Evolutionary conservation across 2,888 invertebrate species (phyloP), one percentile per base, ranked within the genome.

Genomic region (Loripinus fragilis): DNA sequence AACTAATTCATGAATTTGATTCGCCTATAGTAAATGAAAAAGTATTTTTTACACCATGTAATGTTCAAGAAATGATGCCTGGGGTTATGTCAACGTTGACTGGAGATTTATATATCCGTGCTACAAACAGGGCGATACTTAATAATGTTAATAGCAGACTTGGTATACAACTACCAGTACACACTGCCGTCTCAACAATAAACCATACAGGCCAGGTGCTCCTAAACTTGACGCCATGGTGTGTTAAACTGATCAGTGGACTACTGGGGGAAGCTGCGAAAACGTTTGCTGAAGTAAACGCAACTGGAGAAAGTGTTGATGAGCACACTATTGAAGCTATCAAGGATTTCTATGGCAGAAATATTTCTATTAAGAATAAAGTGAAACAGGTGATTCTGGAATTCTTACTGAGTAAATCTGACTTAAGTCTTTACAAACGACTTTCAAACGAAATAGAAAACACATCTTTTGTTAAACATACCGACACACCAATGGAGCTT

Each of bases 1-100:
- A 74, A 10, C 10, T 74, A 20, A 10, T 74, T 20, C 74, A 74
- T 33, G 74, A 74, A 45, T 74, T 74, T 45, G 74, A 74, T 42
- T 55, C 42, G 15, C 74, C 74, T 30, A 55, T 33, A 5, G 30
- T 35, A 3, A 55, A 17, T 17, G 55, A 55, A 28, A 55, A 55
- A 3, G 30, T 25, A 8, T 17, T 55, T 8, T 17, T 55, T 10
- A 55, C 55, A 8, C 5, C 55, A 7, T 25, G 8, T 28, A 55
- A 55, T 28, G 28, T 28, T 7, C 10, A 25, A 20, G 55, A 55
- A 55, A 28, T 55, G 55, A n/a, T n/a, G n/a, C n/a, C n/a, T n/a
- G n/a, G n/a, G n/a, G n/a, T n/a, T n/a, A n/a, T n/a, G n/a, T n/a
- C 55, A 25, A 55, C 55, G 5, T 17, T 55, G 23, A 28, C 55